Base-by-base conservation (phyloP, 2,113 vertebrate species). In the Scophthalmus maximus region DNA sequence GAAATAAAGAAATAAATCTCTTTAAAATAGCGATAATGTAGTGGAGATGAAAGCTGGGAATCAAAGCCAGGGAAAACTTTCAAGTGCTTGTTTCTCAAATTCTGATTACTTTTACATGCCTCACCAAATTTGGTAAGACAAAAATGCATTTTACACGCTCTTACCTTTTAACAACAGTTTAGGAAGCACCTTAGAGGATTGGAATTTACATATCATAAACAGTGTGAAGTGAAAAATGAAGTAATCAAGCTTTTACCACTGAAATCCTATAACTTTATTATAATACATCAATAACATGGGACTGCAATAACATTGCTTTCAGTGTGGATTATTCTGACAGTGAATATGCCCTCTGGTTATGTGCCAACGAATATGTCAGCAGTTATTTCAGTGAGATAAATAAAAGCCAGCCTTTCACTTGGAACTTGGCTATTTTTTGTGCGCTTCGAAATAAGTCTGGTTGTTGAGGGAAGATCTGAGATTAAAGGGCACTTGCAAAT, bases 221-320 rank as follows among this genome's bases (percentile, higher is more conserved):
- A 51, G 23, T 12, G 52, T n/a, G 7, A 9, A 10, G 26, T n/a
- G 3, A 58, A 55, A 3, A 72, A 56, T 5, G 0, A 75, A 36
- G 3, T 18, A 23, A 36, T 52, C 8, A 62, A 49, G 6, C 40
- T 15, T 30, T 11, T 57, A 59, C 38, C 84, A 72, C 55, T 71
- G 2, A 80, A 85, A 76, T 66, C 2, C 18, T 68, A 66, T 58
- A 4, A 63, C 64, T 86, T 88, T 82, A 88, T 88, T 91, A 85
- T 78, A 72, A 59, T 78, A 90, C 84, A 88, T 62, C 67, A 80
- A 84, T 85, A 68, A 71, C 68, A 76, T 25, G 17, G n/a, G 44
- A 73, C n/a, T 68, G 46, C 67, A 68, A 69, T 20, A n/a, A 72
- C 44, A 68, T 42, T 23, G 23, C 40, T 42, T 57, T 57, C 26